Conservation (phyloP, 2,888 invertebrate genomes). For the Ophion obscuratus region DNA sequence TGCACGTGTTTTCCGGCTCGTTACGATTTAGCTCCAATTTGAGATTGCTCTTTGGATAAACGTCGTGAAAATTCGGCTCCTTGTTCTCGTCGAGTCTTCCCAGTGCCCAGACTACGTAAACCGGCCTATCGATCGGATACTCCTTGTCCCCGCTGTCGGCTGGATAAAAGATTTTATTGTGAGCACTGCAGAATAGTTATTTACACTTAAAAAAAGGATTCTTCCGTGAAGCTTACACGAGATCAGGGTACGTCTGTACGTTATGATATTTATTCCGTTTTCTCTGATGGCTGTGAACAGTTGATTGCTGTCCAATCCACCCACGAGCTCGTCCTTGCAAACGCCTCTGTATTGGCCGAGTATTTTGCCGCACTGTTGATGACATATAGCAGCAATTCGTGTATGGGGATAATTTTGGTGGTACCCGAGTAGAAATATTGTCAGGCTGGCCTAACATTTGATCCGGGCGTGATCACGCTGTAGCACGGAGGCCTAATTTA, state of each 20-base stretch:
- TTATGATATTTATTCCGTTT: constrained; percentile 91
- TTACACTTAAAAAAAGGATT: background rate
- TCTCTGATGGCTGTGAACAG: constrained; percentile 89
- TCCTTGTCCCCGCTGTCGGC: constrained; percentile 92
- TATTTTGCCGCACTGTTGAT: constrained; percentile 91
- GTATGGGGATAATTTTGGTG: background rate
- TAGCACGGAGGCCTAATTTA: too few relatives aligned
- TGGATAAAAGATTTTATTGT: constrained; percentile 77
- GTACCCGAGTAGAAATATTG: background rate
- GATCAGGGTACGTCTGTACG: constrained; percentile 90
- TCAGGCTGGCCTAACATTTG: too few relatives aligned
- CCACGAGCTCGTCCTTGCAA: constrained; percentile 93
- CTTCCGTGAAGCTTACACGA: constrained; percentile 86
- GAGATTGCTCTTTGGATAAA: constrained; percentile 90
- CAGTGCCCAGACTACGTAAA: constrained; percentile 92
- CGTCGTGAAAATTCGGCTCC: constrained; percentile 93
- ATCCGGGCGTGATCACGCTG: too few relatives aligned
- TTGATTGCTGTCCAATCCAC: constrained; percentile 93
- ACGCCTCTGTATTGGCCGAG: constrained; percentile 94
- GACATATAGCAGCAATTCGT: constrained; percentile 29
- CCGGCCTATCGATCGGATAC: constrained; percentile 87
- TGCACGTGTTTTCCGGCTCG: constrained; percentile 89
- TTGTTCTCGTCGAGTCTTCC: constrained; percentile 91
- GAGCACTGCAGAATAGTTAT: background rate
- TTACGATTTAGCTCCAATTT: constrained; percentile 88